Base-by-base conservation (phyloP, 2,113 vertebrate genomes). In the Dissostichus mawsoni region DNA sequence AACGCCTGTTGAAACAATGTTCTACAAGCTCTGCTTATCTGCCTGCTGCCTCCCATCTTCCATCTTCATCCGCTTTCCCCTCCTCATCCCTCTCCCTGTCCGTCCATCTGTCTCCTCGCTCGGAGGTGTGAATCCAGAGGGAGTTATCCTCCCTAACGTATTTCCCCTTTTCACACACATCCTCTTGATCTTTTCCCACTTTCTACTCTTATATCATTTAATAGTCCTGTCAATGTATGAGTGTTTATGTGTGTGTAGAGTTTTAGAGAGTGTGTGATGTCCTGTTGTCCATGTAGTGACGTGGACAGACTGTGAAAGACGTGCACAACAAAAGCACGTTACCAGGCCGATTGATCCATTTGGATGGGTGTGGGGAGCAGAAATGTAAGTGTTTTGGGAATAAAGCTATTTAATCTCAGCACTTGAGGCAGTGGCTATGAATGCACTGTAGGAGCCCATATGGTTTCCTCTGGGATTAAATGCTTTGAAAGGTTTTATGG, bases 261-360 rank as follows among this genome's bases (percentile, higher is more conserved):
- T 6, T 41, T 41, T 8, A 18, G 25, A 61, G 14, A 48, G 25
- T 1, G n/a, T 52, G 25, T 76, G 74, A 17, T 50, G 18, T 75
- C 52, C n/a, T 57, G 14, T 48, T 17, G 69, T 62, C 16, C 11
- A 17, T 5, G 11, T 61, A 44, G 73, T 83, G 82, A 87, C 74
- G 78, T 87, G 80, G 83, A 80, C 18, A 6, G 70, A 85, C 81
- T 87, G 70, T 75, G 52, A 90, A 89, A 87, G 67, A 80, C 55
- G 58, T 66, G 48, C 73, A 63, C 74, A 73, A 78, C 78, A 78
- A 75, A 79, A 84, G 51, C 56, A 57, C 59, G 74, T 69, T 83
- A 80, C 80, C 78, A 56, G 72, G 75, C 73, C 75, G 67, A 76
- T 90, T 63, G 81, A 87, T 86, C 71, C 62, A 53, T 83, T 77